phyloP scores from a whole-genome alignment of 2,888 invertebrate species.

The Erpobdella octoculata region DNA sequence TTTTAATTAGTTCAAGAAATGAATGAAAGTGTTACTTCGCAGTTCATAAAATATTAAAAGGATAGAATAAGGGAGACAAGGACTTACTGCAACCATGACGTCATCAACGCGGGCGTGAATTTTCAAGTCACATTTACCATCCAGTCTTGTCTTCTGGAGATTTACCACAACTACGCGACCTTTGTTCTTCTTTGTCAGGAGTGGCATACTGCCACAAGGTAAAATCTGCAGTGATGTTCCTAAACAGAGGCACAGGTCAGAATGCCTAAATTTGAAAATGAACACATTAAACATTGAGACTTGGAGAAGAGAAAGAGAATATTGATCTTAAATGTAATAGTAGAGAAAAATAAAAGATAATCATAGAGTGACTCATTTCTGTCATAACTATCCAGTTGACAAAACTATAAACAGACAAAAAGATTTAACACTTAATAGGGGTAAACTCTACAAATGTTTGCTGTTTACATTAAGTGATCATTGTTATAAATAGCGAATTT shows the following conservation, averaged over 20 bases:
- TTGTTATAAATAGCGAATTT: too few relatives aligned
- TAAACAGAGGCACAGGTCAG: conserved; percentile 84
- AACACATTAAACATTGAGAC: too few relatives aligned
- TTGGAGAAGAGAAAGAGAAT: too few relatives aligned
- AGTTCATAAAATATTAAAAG: neutral
- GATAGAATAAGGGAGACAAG: neutral
- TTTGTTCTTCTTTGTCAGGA: conserved; percentile 69
- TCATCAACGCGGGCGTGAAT: conserved; percentile 83
- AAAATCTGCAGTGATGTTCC: conserved; percentile 96
- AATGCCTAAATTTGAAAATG: conserved; percentile 69
- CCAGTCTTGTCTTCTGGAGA: conserved; percentile 93
- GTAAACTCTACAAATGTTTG: conserved; percentile 38
- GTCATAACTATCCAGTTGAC: too few relatives aligned
- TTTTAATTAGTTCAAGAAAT: neutral
- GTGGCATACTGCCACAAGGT: conserved; percentile 87
- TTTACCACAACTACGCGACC: conserved; percentile 83
- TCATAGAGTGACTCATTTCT: too few relatives aligned
- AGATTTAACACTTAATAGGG: neutral
- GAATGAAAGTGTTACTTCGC: neutral
- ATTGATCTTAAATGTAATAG: too few relatives aligned
- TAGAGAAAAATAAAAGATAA: too few relatives aligned
- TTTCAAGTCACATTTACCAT: conserved; percentile 74
- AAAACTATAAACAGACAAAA: neutral
- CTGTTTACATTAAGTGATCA: too few relatives aligned
- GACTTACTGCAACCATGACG: conserved; percentile 54